Evolutionary conservation across 1,140 invertebrate genomes (phyloP).

Genomic region (Drosophila gunungcola): DNA sequence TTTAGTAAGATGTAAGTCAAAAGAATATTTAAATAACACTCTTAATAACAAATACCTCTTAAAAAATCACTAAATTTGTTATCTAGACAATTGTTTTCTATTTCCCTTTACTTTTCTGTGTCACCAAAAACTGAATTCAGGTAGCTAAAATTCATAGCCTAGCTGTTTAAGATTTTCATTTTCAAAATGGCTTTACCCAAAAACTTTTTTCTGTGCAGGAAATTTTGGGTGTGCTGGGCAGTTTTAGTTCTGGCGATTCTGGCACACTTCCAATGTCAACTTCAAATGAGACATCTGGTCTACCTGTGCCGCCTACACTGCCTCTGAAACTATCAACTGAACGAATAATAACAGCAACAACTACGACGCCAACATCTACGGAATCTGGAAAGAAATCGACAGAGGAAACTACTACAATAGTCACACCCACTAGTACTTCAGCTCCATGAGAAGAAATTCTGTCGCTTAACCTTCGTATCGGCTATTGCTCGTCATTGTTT

Average conservation of each 20-base stretch:
- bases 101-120: neutral
- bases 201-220: conserved; percentile 30
- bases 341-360: no score
- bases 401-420: neutral
- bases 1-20: no score
- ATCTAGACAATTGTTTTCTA: neutral
- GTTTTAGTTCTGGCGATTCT: conserved; percentile 19
- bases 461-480: conserved; percentile 15
- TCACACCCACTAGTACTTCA: conserved; percentile 1
- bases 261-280: no score
- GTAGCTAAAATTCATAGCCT: neutral
- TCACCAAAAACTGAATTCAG: neutral
- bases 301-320: no score
- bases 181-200: no score
- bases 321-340: neutral
- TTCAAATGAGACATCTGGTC: no score
- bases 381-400: neutral
- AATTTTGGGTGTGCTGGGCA: conserved; percentile 29
- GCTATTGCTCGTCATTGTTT: conserved; percentile 27
- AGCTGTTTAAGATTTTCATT: neutral
- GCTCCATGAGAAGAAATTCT: conserved; percentile 12
- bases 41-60: no score
- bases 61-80: no score
- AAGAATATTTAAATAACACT: no score
- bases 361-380: neutral